Evolutionary conservation across 2,888 invertebrate genomes (phyloP), one percentile per base, ranked within the genome.

Genomic region (Microctonus brassicae): DNA sequence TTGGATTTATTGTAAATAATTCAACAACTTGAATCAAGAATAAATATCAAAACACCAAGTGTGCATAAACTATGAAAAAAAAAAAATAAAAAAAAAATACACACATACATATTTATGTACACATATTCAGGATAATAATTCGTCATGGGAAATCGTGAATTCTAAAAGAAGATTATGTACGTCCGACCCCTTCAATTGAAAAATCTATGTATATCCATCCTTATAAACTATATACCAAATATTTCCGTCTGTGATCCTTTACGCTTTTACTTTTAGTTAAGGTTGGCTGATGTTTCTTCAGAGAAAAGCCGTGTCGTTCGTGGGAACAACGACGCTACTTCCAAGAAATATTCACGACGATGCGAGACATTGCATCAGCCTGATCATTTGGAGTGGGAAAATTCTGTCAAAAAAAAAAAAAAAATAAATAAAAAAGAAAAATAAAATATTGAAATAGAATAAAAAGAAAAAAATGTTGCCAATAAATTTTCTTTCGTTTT

Each of bases 301-400:
- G 79, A 82, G 84, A 84, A 84, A 84, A 84, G 79, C 79, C 78
- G 77, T 77, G 77, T 77, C 78, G 81, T 84, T 84, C 82, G 82
- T 84, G 83, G 81, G 84, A 84, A 84, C 83, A 80, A 76, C 80
- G 80, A 77, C 78, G 80, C 78, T 75, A 76, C 80, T 84, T 84
- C 84, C 76, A 72, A 80, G 84, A 84, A 84, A 76, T 77, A 74
- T 74, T 63, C 76, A 67, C 73, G 76, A 74, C 76, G 78, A 76
- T 79, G 79, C n/a, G 79, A 77, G 76, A 53, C 58, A 24, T 57
- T 29, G 62, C n/a, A n/a, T n/a, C n/a, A n/a, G 60, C 58, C 70
- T 69, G 47, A 34, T 52, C 60, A 53, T 72, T 73, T 3, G 34
- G 26, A 39, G 33, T 60, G 34, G 58, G 60, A 39, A 65, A 65